These are phyloP conservation scores for Anguilla megastoma DNA, from an alignment of 2,797 vertebrate species.

Conservation along the genomic window DNA sequence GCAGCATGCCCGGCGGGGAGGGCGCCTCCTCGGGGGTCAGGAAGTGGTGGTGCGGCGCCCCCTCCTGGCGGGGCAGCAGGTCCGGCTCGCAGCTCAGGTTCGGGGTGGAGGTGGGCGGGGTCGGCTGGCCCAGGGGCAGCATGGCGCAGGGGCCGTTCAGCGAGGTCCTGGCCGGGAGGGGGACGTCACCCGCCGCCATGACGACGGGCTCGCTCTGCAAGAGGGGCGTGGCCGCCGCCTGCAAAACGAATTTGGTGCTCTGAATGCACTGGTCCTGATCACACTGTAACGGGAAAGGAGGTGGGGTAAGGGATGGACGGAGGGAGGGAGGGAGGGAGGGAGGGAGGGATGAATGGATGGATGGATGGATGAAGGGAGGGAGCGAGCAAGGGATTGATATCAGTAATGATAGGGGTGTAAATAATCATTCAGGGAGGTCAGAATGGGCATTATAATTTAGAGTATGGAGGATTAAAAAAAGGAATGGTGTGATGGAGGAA, in stretches of 20 bases:
- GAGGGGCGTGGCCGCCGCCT: constrained; percentile 92
- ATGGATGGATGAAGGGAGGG: neutral
- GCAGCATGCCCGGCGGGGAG: constrained; percentile 87
- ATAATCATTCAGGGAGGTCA: neutral
- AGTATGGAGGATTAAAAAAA: neutral
- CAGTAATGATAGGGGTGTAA: neutral
- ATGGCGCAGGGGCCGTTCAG: constrained; percentile 80
- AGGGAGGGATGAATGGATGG: neutral
- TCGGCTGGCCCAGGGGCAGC: constrained; percentile 86
- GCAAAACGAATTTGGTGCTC: constrained; percentile 99
- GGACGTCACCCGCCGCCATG: constrained; percentile 79
- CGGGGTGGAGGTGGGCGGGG: constrained; percentile 88
- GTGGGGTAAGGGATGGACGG: constrained; percentile 43
- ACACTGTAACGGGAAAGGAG: constrained; percentile 75
- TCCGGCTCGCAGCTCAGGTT: constrained; percentile 84
- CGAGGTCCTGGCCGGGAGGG: constrained; percentile 76
- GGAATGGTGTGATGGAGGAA: neutral
- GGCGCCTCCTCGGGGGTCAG: constrained; percentile 92
- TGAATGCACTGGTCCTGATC: constrained; percentile 99
- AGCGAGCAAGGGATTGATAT: neutral
- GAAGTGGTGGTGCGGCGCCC: constrained; percentile 81
- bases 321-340: constrained; percentile 24
- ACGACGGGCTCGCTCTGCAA: constrained; percentile 89
- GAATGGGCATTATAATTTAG: no score
- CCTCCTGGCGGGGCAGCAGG: constrained; percentile 47